A percentile compares a stretch with the other conserved stretches of the same genome.
phyloP scores from a whole-genome alignment of 2,797 vertebrate species.

The Morus bassanus region DNA sequence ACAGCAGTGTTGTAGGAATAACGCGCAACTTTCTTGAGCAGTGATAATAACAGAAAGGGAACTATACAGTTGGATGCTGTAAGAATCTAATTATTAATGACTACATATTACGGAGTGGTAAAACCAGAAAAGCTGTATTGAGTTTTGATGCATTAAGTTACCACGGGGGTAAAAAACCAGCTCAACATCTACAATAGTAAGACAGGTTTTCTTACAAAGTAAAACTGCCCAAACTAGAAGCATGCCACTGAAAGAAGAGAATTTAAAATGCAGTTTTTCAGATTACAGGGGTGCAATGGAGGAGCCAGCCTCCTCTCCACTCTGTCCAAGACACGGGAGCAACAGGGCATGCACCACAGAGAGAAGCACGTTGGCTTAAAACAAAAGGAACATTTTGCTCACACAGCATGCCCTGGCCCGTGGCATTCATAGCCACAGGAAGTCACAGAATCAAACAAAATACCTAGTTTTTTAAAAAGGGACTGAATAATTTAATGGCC shows the following conservation, averaged over 20 bases:
- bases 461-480: background rate
- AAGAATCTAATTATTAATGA: background rate
- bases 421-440: conserved; percentile 34
- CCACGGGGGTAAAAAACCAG: background rate
- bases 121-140: background rate
- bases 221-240: background rate
- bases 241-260: background rate
- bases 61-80: background rate
- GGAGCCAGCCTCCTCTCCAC: background rate
- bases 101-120: background rate
- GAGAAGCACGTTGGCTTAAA: background rate
- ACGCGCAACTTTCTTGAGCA: background rate
- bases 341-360: background rate
- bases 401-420: conserved; percentile 4
- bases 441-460: conserved; percentile 15
- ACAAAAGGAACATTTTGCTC: conserved; percentile 57
- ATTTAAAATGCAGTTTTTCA: background rate
- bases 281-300: background rate
- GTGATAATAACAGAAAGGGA: background rate
- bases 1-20: background rate
- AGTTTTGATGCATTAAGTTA: background rate
- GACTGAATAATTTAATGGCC: conserved; percentile 68
- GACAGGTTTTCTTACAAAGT: background rate
- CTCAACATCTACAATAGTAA: background rate
- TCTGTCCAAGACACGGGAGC: background rate